Base-by-base conservation (phyloP, 2,888 invertebrate genomes). In the Bombylius major region DNA sequence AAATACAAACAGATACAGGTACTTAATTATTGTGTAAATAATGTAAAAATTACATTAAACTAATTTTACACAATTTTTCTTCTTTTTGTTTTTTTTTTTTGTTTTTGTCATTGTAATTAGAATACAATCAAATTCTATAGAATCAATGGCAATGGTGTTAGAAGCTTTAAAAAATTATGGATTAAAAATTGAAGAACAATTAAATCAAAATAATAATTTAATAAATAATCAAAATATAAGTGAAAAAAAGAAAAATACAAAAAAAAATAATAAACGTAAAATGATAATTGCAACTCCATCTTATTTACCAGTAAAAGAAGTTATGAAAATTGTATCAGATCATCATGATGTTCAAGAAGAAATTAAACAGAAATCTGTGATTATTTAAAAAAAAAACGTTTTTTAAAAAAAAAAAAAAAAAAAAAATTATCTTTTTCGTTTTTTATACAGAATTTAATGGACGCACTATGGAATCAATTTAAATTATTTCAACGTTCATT, bases 381-480 rank as follows among this genome's bases (percentile, higher is more conserved):
- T 58, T 56, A 13, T 36, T 11, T 42, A 11, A 8, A 42, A 11
- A 42, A 11, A 42, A 11, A 42, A 42, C 12, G 12, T 42, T 36
- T 8, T 36, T 36, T 36, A 1, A 3, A 1, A 9, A 3, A 8
- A 1, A 36, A 9, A 36, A 36, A 36, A 4, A 1, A 36, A 36
- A 3, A 3, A 36, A 36, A 36, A 36, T 36, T 36, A 11, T 1
- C 5, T 42, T 42, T 7, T 42, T 42, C 11, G 2, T 42, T 42
- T 42, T 42, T 42, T 11, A n/a, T n/a, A 42, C 39, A 42, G 39
- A 11, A 8, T 42, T 53, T 60, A 61, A 58, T 72, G 62, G 73
- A 72, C 60, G 66, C 61, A 31, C 64, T 73, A 46, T 73, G 74
- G 73, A 67, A 66, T 63, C 72, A 72, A 61, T 73, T 72, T 59